Percentiles rank a stretch among this genome's conserved stretches.
phyloP scores from a whole-genome alignment of 2,888 invertebrate genomes.

The Tholera decimalis region DNA sequence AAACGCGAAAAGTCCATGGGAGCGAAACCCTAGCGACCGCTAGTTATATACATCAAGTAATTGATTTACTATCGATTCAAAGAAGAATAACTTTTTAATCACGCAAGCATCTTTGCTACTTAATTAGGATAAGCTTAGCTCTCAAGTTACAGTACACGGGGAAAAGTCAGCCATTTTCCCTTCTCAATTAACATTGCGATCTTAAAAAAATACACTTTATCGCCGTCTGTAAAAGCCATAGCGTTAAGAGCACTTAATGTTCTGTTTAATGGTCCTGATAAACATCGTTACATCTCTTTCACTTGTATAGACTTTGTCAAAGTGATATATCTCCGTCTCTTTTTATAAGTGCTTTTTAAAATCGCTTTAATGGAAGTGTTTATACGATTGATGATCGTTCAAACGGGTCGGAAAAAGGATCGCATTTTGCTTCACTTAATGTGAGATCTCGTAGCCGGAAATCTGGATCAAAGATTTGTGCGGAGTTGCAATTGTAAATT shows the following conservation, averaged over 20 bases:
- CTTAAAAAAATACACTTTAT: constrained; percentile 53
- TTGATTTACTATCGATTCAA: too few species aligned
- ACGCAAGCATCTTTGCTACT: too few species aligned
- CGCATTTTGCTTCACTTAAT: constrained; percentile 43
- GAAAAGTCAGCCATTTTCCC: constrained; percentile 10
- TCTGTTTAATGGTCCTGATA: constrained; percentile 63
- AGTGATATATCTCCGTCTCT: constrained; percentile 26
- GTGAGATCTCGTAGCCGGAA: constrained; percentile 29
- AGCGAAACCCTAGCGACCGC: too few species aligned
- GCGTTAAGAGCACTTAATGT: constrained; percentile 64
- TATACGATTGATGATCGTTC: constrained; percentile 55
- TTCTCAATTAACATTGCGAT: constrained; percentile 19
- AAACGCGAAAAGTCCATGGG: too few species aligned
- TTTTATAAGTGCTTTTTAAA: constrained; percentile 48
- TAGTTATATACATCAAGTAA: too few species aligned
- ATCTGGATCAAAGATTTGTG: constrained; percentile 50
- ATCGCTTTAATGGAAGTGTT: constrained; percentile 59
- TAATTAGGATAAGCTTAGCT: constrained; percentile 18
- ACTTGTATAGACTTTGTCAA: constrained; percentile 15
- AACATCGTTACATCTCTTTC: constrained; percentile 58
- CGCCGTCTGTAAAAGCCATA: constrained; percentile 56
- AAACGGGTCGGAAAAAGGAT: constrained; percentile 38
- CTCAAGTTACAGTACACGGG: neutral
- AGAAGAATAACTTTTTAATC: too few species aligned
- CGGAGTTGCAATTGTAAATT: constrained; percentile 24